Evolutionary conservation across 2,888 invertebrate species (phyloP), one percentile per base, ranked within the genome.

Genomic region (Spisula solida): DNA sequence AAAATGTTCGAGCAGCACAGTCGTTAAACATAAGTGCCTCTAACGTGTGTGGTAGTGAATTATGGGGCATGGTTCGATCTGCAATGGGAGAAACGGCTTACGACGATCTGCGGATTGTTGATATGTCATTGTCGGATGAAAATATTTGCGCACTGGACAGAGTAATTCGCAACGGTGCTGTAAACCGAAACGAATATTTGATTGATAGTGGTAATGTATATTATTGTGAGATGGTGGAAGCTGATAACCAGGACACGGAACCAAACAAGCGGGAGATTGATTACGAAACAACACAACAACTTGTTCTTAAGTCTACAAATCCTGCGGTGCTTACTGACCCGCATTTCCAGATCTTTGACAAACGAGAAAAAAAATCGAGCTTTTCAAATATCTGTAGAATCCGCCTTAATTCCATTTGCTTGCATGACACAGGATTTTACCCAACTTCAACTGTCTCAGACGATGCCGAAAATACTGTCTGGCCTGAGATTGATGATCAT

Each of bases 61-160:
- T 93, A 12, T 92, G 93, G 92, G 93, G 93, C 10, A 82, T 91
- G 75, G 70, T 87, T 0, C 86, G 92, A 14, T 84, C 85, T 29
- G 47, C 85, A 47, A 55, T 82, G 47, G 60, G 55, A 31, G 90
- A 90, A 48, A 81, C 78, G 41, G 79, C 75, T 5, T 55, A 87
- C 81, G 29, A 34, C 0, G 55, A 88, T 55, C 10, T 90, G 5
- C 85, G 81, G 18, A 8, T 90, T n/a, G 25, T 91, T 25, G 91
- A 91, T 70, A 51, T 91, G 47, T 79, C 83, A 16, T 31, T 87
- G 82, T 66, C 60, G 31, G 83, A 82, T 34, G 87, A 83, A 78
- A 87, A 87, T 31, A 48, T 66, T 20, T 31, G 60, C 12, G 79
- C 83, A 31, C 48, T 87, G 25, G 87, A 82, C 29, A 31, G 41